Conservation (phyloP, 1,140 invertebrate genomes). For the Proales similis region DNA sequence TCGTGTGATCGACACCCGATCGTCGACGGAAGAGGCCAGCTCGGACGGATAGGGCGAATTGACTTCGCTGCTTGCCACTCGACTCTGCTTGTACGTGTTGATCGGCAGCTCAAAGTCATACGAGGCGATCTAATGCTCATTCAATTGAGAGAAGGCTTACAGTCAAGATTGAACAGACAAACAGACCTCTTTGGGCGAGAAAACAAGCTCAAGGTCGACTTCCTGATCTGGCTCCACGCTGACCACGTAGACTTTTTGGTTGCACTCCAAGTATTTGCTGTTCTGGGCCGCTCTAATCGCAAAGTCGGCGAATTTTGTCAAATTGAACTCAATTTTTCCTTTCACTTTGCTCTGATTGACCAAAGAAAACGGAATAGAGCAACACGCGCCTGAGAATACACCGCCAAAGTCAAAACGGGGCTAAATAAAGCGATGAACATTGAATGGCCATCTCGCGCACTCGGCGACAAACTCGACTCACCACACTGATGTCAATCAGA, state of each 20-base stretch:
- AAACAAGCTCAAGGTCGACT: constrained; percentile 46
- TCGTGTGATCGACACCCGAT: not conserved
- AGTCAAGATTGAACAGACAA: not conserved
- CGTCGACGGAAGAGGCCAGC: not conserved
- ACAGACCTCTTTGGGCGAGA: constrained; percentile 48
- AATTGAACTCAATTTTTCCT: constrained; percentile 48
- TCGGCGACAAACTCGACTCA: constrained; percentile 39
- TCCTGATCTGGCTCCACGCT: constrained; percentile 44
- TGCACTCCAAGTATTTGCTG: constrained; percentile 44
- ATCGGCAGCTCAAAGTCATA: constrained; percentile 34
- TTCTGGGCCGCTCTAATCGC: constrained; percentile 44
- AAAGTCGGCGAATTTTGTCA: constrained; percentile 49
- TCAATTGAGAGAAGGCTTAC: too few species aligned
- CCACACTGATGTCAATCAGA: constrained; percentile 49
- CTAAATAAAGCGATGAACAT: constrained; percentile 41
- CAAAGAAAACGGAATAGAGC: constrained; percentile 44
- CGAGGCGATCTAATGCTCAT: too few species aligned
- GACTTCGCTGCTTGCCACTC: not conserved
- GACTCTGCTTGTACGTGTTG: constrained; percentile 3
- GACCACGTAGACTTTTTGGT: constrained; percentile 48
- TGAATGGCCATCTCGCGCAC: not conserved
- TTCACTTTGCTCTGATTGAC: constrained; percentile 44
- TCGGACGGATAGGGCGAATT: constrained; percentile 21
- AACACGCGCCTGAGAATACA: constrained; percentile 48
- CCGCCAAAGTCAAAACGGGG: constrained; percentile 49